Base-by-base conservation (phyloP, 2,888 invertebrate species). In the Watsonalla cultraria region DNA sequence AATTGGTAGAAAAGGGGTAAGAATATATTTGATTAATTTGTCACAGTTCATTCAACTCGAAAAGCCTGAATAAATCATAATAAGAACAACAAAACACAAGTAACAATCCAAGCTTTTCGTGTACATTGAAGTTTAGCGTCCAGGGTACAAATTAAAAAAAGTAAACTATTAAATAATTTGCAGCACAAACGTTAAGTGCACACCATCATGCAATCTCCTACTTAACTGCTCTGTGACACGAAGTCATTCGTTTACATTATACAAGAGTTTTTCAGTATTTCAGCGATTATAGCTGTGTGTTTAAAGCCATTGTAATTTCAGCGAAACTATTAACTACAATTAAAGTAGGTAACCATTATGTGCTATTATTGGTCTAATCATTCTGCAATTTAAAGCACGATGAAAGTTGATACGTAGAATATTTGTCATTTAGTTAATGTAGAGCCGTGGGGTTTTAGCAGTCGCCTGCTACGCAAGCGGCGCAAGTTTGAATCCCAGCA, bases 91-190 rank as follows among this genome's bases (percentile, higher is more conserved):
- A 11, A 42, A 42, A 42, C 11, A 42, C 11, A 8, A 11, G 5
- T 42, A 11, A 11, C 24, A 39, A 49, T 15, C 14, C 37, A 7
- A 49, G 37, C 42, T 42, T 42, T 42, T 42, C 42, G 42, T 42
- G 42, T 42, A 8, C 9, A 42, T 42, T 42, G 11, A 11, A 42
- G 42, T 11, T 42, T 42, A 42, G 42, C 42, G 42, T 42, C 42
- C 42, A 49, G 7, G 8, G 49, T 49, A 49, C 57, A 48, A 63
- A 57, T 55, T 56, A 52, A 63, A 64, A 61, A 66, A 71, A 74
- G 70, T 62, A 65, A 65, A 59, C 66, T 63, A 72, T 72, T 67
- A 74, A 78, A 78, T 76, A 80, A 80, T 80, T 80, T 77, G 78
- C 79, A 75, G 75, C 61, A 61, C n/a, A 49, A 33, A 55, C 68